These are phyloP conservation scores for Bombus soroeensis DNA, from an alignment of 1,140 invertebrate species.

Conservation along the genomic window DNA sequence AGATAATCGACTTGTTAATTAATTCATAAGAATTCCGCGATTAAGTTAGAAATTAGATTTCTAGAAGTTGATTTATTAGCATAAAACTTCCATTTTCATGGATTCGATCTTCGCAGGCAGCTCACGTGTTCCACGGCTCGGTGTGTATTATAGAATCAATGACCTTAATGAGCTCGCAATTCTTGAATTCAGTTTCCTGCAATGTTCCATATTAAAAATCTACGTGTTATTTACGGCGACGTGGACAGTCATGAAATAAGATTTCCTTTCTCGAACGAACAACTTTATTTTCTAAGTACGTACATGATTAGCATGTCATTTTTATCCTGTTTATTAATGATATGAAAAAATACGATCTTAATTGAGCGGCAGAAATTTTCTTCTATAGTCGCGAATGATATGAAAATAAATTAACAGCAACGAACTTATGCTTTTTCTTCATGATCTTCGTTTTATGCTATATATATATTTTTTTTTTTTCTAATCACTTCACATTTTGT, in stretches of 20 bases:
- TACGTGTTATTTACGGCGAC: background rate
- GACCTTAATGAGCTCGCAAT: slow-evolving; percentile 16
- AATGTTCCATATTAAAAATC: background rate
- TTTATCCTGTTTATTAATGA: background rate
- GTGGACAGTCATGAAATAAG: background rate
- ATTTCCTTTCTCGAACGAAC: background rate
- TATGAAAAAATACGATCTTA: background rate
- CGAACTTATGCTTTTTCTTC: too few species aligned
- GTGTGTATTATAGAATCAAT: background rate
- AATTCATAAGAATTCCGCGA: background rate
- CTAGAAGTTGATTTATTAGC: background rate
- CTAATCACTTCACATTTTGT: background rate
- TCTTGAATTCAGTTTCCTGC: background rate
- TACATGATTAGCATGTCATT: too few species aligned
- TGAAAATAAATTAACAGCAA: too few species aligned
- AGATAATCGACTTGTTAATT: too few species aligned
- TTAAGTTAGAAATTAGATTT: background rate
- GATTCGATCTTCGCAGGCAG: background rate
- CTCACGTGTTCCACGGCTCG: background rate
- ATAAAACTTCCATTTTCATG: background rate
- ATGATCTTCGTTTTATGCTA: too few species aligned
- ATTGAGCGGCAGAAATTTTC: background rate
- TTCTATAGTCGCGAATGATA: accelerated
- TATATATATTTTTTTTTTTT: background rate
- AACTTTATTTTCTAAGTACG: background rate